phyloP scores from a whole-genome alignment of 2,888 invertebrate genomes.

The Tolmerus cingulatus region DNA sequence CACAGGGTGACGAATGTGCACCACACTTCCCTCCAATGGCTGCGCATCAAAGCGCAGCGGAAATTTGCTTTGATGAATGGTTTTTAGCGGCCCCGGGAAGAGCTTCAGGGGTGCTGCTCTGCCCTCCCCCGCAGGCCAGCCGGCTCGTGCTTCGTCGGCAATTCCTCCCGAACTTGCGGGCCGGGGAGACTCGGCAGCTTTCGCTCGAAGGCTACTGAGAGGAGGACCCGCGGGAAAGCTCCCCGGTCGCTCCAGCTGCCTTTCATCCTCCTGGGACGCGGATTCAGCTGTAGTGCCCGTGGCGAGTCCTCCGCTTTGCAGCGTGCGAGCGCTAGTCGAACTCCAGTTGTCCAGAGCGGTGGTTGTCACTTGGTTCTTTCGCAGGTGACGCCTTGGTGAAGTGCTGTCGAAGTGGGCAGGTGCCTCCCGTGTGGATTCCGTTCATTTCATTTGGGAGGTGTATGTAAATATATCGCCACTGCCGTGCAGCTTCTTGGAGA shows the following conservation, averaged over 20 bases:
- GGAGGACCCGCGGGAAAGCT: not conserved
- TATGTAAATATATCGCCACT: not conserved
- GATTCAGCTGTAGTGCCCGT: conserved; percentile 18
- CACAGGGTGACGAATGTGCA: not conserved
- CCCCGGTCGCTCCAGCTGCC: conserved; percentile 21
- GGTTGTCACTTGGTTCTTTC: conserved; percentile 47
- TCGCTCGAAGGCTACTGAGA: not conserved
- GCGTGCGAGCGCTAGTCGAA: conserved; percentile 50
- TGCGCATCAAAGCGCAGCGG: conserved; percentile 7
- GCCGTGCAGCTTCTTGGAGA: not conserved
- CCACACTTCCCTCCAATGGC: not conserved
- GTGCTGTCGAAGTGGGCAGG: not conserved
- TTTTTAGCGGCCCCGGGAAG: not conserved
- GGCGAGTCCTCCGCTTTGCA: conserved; percentile 45
- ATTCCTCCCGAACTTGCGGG: not conserved
- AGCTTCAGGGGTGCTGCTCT: not conserved
- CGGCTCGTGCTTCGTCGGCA: not conserved
- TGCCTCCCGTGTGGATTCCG: conserved; percentile 1
- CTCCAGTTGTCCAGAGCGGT: conserved; percentile 48
- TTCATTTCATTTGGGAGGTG: not conserved
- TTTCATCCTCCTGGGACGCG: conserved; percentile 46
- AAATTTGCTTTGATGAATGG: not conserved
- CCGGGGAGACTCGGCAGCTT: not conserved
- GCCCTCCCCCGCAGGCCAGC: not conserved
- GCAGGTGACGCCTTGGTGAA: conserved; percentile 34